phyloP scores from a whole-genome alignment of 2,888 invertebrate genomes.

The Ditylenchus weischeri region DNA sequence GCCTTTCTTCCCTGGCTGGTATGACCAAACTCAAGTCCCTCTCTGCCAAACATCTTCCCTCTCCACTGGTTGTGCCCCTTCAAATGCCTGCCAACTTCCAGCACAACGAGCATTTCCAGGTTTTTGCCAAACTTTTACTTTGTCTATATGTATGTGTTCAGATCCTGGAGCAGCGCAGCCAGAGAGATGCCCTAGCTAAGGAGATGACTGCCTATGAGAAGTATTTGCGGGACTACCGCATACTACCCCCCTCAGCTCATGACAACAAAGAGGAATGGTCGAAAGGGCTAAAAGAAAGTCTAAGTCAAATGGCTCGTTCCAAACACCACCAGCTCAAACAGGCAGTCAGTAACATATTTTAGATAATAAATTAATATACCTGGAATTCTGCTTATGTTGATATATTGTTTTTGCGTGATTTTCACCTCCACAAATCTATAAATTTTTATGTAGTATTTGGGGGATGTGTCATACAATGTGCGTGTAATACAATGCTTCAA shows the following conservation, averaged over 20 bases:
- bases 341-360: constrained; percentile 13
- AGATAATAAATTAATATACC: too few relatives aligned
- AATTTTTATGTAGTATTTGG: too few relatives aligned
- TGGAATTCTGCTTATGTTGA: too few relatives aligned
- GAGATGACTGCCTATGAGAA: constrained; percentile 35
- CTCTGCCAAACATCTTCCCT: constrained; percentile 25
- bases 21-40: constrained; percentile 24
- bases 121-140: constrained; percentile 10
- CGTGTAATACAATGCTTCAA: too few relatives aligned
- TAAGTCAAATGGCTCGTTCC: background rate
- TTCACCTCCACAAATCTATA: too few relatives aligned
- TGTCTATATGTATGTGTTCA: constrained; percentile 10
- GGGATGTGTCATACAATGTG: too few relatives aligned
- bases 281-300: constrained; percentile 13
- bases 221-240: constrained; percentile 34
- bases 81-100: constrained; percentile 28
- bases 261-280: constrained; percentile 31
- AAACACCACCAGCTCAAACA: constrained; percentile 12
- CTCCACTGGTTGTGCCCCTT: constrained; percentile 27
- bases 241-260: constrained; percentile 30
- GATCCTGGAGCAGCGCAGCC: constrained; percentile 34
- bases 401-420: too few relatives aligned
- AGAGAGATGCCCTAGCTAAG: constrained; percentile 27
- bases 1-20: constrained; percentile 31
- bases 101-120: constrained; percentile 30